Evolutionary conservation across 2,113 vertebrate genomes (phyloP), one percentile per base, ranked within the genome.

Genomic region (Miniopterus natalensis): DNA sequence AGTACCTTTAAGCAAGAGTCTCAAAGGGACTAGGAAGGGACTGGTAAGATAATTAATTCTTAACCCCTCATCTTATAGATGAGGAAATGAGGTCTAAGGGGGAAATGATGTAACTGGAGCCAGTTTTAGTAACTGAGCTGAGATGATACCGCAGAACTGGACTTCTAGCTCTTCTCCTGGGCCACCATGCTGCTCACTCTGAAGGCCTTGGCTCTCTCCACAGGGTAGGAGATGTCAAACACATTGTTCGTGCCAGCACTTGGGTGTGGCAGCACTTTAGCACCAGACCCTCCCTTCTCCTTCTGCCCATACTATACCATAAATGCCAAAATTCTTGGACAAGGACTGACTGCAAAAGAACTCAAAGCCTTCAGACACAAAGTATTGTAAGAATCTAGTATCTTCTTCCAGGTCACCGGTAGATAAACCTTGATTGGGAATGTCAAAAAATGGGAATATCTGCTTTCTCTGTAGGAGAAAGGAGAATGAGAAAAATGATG

Each of bases 271-370:
- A 8, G 13, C 66, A 65, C 6, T 14, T 81, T n/a, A 20, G 6
- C 29, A 29, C 42, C 47, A 71, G 47, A 17, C 25, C 21, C 10
- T 20, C 89, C 42, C 57, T 70, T 25, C 15, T 42, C 53, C 83
- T 31, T 6, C 71, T 47, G 27, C 68, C 73, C 53, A 65, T 1
- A 27, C n/a, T 13, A 5, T 95, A 99, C 99, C 98, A 29, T 99
- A 99, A 36, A 99, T 97, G 87, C 98, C 98, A 94, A 99, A 99
- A 85, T 88, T 99, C 97, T 97, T 98, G 65, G 99, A 99, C 96
- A 99, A 98, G 2, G 98, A 99, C 95, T 99, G 99, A 47, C 99
- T 98, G 81, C 99, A 99, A 77, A 99, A 96, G 42, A 99, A 97
- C 95, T 99, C 99, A 89, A 99, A 98, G 40, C 98, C 98, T 68